Evolutionary conservation across 2,113 vertebrate genomes (phyloP).

Genomic region (Nanorana parkeri): DNA sequence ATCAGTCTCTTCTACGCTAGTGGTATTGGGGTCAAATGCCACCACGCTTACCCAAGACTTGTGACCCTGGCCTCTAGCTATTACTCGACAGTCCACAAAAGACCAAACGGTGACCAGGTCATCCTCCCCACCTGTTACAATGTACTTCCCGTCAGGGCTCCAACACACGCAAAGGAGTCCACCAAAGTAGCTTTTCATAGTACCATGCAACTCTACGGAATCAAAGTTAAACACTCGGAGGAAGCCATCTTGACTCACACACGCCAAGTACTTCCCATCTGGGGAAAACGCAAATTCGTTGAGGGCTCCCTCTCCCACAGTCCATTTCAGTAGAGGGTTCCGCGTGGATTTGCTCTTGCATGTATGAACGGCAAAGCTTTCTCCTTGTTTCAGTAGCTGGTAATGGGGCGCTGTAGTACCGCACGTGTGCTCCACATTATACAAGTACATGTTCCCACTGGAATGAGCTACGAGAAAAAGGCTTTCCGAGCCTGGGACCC

Average conservation of each 20-base stretch:
- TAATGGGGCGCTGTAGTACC: constrained; percentile 96
- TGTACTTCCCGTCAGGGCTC: constrained; percentile 96
- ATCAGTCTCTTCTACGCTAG: constrained; percentile 93
- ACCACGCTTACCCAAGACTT: constrained; percentile 99
- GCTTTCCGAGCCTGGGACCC: constrained; percentile 97
- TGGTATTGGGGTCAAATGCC: constrained; percentile 95
- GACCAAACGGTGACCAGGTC: constrained; percentile 98
- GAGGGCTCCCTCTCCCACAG: constrained; percentile 94
- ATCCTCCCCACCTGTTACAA: constrained; percentile 96
- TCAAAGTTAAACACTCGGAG: constrained; percentile 96
- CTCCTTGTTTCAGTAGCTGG: constrained; percentile 97
- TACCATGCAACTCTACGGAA: constrained; percentile 92
- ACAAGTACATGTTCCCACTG: constrained; percentile 96
- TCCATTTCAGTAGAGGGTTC: constrained; percentile 97
- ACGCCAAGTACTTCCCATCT: constrained; percentile 95
- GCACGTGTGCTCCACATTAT: constrained; percentile 97
- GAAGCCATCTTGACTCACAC: constrained; percentile 96
- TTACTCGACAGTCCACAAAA: constrained; percentile 92
- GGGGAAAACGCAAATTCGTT: constrained; percentile 98
- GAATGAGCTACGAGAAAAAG: constrained; percentile 97
- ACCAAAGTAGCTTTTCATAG: constrained; percentile 99
- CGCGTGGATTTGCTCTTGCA: constrained; percentile 98
- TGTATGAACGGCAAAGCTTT: constrained; percentile 94
- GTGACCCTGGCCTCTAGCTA: constrained; percentile 94
- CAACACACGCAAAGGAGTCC: constrained; percentile 97